Evolutionary conservation across 2,888 invertebrate genomes (phyloP).

Genomic region (Erebia palarica): DNA sequence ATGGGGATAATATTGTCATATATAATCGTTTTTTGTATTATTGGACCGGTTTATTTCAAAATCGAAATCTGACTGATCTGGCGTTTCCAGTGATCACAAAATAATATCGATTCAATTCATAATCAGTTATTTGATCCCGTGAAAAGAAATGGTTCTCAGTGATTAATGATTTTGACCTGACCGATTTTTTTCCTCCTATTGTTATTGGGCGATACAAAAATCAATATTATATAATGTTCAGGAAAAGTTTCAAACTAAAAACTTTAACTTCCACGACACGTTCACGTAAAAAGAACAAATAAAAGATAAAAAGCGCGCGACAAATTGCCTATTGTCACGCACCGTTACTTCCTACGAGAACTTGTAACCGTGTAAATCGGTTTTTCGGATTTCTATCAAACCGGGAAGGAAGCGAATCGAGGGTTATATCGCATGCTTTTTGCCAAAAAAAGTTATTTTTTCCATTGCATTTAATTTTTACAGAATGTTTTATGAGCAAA

Average conservation of each 20-base stretch:
- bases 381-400: constrained; percentile 13
- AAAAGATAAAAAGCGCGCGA: constrained; percentile 15
- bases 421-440: constrained; percentile 9
- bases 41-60: no score
- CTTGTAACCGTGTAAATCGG: constrained; percentile 12
- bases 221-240: no score
- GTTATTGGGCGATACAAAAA: no score
- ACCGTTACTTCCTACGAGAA: constrained; percentile 17
- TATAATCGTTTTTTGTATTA: no score
- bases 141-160: no score
- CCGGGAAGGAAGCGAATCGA: constrained; percentile 13
- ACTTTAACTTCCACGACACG: background rate
- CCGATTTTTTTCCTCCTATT: no score
- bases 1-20: no score
- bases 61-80: no score
- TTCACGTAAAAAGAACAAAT: constrained; percentile 4
- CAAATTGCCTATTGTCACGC: constrained; percentile 22
- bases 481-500: constrained; percentile 5
- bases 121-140: no score
- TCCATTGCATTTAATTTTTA: constrained; percentile 12
- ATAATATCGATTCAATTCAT: background rate
- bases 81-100: background rate
- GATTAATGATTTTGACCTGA: no score
- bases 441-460: constrained; percentile 15
- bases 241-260: background rate